Percentiles rank a stretch among this genome's conserved stretches.
phyloP scores from a whole-genome alignment of 2,113 vertebrate genomes.

The Sturnira hondurensis region DNA sequence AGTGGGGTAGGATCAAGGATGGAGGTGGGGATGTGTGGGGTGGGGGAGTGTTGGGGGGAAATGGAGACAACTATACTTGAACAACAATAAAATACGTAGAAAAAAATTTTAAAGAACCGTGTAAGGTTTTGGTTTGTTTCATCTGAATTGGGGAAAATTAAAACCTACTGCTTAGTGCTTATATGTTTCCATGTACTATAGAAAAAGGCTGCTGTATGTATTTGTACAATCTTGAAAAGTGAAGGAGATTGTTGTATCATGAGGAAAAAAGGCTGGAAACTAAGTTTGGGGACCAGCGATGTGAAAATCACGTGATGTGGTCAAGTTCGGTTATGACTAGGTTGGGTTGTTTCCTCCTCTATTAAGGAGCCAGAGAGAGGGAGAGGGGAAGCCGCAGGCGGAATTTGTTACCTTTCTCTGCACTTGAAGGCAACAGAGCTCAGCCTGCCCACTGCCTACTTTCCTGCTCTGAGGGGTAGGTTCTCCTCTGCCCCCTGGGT shows the following conservation, averaged over 20 bases:
- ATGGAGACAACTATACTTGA: too few relatives aligned
- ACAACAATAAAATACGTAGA: too few relatives aligned
- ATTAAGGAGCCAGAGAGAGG: background rate
- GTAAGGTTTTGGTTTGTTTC: background rate
- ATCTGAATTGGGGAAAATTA: background rate
- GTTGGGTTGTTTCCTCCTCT: background rate
- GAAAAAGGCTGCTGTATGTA: background rate
- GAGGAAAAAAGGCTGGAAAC: background rate
- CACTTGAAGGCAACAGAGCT: background rate
- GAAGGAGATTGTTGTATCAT: background rate
- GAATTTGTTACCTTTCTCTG: background rate
- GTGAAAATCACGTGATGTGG: background rate
- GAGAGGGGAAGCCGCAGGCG: background rate
- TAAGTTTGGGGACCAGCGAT: background rate
- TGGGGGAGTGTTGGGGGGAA: too few relatives aligned
- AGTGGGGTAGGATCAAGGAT: too few relatives aligned
- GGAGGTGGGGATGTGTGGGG: too few relatives aligned
- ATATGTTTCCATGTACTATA: background rate
- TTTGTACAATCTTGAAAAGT: background rate
- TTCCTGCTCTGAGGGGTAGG: background rate
- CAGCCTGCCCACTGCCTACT: too few relatives aligned
- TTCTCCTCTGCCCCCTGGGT: background rate
- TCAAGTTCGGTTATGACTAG: too few relatives aligned
- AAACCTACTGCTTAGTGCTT: background rate
- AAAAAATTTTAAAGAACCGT: background rate